These are phyloP conservation scores for Tribolium madens DNA, from an alignment of 1,140 invertebrate genomes.

Conservation along the genomic window DNA sequence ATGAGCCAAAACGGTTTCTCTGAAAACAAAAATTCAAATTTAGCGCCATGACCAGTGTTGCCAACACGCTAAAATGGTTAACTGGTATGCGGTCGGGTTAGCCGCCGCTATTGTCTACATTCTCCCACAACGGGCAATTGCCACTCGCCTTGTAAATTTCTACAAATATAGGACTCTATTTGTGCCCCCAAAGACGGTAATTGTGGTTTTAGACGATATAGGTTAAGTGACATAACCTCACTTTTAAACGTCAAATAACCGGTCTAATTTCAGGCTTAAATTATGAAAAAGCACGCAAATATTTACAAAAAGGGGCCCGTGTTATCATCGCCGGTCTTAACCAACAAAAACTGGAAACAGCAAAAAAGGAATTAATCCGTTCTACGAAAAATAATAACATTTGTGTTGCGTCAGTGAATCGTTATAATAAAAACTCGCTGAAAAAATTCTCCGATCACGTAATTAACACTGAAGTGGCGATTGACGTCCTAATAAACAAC, in stretches of 20 bases:
- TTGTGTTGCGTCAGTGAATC: background rate
- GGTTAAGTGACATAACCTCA: conserved; percentile 27
- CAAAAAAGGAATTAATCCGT: conserved; percentile 13
- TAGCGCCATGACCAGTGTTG: background rate
- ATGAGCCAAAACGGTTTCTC: conserved; percentile 55
- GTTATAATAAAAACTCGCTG: background rate
- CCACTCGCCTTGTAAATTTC: background rate
- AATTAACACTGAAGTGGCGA: background rate
- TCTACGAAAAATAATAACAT: conserved; percentile 10
- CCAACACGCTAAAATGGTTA: conserved; percentile 10
- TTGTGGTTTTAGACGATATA: conserved; percentile 32
- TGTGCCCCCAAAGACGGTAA: conserved; percentile 1
- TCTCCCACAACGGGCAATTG: conserved; percentile 21
- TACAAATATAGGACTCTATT: background rate
- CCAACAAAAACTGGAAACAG: background rate
- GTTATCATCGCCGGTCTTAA: conserved; percentile 1
- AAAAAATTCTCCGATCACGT: background rate
- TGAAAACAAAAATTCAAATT: background rate
- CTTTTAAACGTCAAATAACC: background rate
- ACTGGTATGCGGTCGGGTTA: conserved; percentile 19
- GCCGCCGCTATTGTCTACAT: background rate
- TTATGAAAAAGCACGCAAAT: conserved; percentile 24
- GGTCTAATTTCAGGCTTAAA: conserved; percentile 13
- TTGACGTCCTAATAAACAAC: conserved; percentile 23
- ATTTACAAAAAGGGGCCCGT: background rate